Percentiles rank a stretch among this genome's conserved stretches.
Conservation (phyloP, 2,888 invertebrate genomes). For the Cataglyphis albicans region DNA sequence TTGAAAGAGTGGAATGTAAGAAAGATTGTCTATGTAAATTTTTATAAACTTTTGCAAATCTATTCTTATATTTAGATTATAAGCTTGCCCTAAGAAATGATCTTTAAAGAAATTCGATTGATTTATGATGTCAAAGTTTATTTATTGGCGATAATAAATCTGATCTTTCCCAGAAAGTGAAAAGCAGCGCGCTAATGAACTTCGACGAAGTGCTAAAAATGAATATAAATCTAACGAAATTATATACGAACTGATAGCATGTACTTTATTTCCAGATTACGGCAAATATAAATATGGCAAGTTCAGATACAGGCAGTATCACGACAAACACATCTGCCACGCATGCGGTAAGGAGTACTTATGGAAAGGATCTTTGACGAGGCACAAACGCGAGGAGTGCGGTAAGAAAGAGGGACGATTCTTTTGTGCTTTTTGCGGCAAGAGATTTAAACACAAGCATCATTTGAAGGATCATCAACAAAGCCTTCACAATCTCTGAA, state of each 20-base stretch:
- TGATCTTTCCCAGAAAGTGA: background rate
- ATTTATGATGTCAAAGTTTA: background rate
- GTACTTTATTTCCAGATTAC: constrained; percentile 18
- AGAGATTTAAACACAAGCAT: constrained; percentile 80
- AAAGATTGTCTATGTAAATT: background rate
- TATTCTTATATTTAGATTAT: background rate
- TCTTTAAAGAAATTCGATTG: background rate
- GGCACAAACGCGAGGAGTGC: constrained; percentile 84
- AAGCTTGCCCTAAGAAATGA: background rate
- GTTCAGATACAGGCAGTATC: background rate
- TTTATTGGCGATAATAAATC: background rate
- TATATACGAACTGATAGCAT: background rate
- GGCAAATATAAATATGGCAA: background rate
- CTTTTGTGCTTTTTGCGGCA: constrained; percentile 81
- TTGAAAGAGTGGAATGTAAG: background rate
- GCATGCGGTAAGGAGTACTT: constrained; percentile 80
- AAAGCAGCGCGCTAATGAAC: background rate
- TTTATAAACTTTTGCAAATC: background rate
- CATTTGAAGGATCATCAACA: constrained; percentile 80
- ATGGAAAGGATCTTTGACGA: constrained; percentile 79
- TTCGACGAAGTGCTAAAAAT: background rate
- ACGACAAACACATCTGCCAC: constrained; percentile 73
- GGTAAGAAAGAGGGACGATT: constrained; percentile 85
- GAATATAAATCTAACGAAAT: background rate
- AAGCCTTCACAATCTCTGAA: constrained; percentile 29